These are phyloP conservation scores for Rotaria magnacalcarata DNA, from an alignment of 2,888 invertebrate genomes.

Conservation along the genomic window DNA sequence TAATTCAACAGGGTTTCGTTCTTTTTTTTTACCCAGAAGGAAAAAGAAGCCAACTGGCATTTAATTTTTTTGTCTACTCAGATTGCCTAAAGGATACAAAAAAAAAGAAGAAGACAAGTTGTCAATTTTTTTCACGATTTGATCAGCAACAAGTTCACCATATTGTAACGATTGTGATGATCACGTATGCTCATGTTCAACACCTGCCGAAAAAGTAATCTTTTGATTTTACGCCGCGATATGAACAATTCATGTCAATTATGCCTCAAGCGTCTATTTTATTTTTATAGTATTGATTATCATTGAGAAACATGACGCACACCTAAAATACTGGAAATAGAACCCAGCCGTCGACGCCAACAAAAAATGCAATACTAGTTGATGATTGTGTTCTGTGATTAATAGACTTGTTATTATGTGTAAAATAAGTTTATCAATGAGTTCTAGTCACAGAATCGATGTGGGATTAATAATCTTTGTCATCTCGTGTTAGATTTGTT, in stretches of 20 bases:
- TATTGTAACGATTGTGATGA: neutral
- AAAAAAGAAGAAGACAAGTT: neutral
- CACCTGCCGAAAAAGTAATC: neutral
- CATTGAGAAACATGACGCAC: neutral
- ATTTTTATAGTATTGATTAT: neutral
- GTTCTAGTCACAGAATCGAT: neutral
- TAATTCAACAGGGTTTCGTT: neutral
- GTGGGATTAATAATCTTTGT: neutral
- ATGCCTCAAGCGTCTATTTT: neutral
- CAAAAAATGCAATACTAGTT: neutral
- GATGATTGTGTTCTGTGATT: neutral
- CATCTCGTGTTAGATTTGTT: neutral
- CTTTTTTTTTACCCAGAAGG: neutral
- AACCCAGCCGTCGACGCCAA: neutral
- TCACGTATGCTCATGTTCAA: slow-evolving; percentile 18
- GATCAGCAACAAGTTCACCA: neutral
- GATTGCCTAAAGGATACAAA: neutral
- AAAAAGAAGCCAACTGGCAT: neutral
- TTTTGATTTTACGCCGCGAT: neutral
- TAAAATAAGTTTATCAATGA: slow-evolving; percentile 18
- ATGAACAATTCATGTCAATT: neutral
- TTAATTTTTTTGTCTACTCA: neutral
- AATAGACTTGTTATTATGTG: neutral
- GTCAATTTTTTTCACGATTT: neutral
- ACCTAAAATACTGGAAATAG: neutral